Conservation (phyloP, 64 coral and sea anemone genomes). For the Anthopleura sola region DNA sequence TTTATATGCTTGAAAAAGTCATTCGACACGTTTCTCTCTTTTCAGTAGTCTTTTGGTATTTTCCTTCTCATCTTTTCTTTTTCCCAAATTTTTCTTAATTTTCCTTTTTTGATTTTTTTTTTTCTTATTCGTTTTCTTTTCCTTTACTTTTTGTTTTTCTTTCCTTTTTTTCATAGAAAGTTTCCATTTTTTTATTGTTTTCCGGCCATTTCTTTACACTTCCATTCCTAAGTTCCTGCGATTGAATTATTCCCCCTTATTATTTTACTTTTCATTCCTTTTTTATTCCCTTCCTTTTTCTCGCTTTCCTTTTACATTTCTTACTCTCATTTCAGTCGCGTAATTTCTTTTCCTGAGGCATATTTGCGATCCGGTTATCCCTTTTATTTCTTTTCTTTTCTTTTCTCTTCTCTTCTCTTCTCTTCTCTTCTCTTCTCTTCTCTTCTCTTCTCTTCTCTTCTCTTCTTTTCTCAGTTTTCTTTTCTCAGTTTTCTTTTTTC, state of each 20-base stretch:
- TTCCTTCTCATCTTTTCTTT: not conserved
- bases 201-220: too few relatives aligned
- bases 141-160: not conserved
- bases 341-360: too few relatives aligned
- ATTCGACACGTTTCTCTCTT: too few relatives aligned
- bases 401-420: not conserved
- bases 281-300: not conserved
- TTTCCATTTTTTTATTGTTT: not conserved
- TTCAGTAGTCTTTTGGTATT: too few relatives aligned
- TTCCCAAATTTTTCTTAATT: not conserved
- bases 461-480: too few relatives aligned
- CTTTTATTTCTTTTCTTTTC: not conserved
- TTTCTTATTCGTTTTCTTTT: not conserved
- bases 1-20: too few relatives aligned
- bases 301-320: not conserved
- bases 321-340: too few relatives aligned
- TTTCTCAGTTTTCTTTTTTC: not conserved
- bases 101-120: not conserved
- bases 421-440: too few relatives aligned
- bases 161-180: not conserved
- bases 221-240: too few relatives aligned
- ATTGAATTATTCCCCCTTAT: too few relatives aligned
- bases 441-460: not conserved
- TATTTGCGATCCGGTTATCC: too few relatives aligned
- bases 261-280: not conserved